These are phyloP conservation scores for Prinia subflava DNA, from an alignment of 2,113 vertebrate species.

Conservation along the genomic window DNA sequence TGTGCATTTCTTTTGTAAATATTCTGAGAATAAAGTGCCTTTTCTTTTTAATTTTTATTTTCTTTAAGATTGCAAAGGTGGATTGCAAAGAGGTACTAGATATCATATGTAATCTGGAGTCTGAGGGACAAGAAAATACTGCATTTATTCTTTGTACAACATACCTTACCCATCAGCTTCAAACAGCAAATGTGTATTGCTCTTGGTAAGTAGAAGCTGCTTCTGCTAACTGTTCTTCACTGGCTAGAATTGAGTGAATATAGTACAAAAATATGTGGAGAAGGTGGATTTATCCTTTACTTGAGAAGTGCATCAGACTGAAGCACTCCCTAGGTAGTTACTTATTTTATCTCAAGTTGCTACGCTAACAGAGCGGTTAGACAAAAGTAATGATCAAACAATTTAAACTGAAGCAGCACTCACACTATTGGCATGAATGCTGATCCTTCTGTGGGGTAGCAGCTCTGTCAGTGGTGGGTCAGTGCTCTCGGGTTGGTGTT, in stretches of 20 bases:
- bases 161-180: constrained; percentile 95
- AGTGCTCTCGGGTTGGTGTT: not conserved
- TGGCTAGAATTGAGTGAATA: not conserved
- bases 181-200: constrained; percentile 89
- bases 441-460: not conserved
- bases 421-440: not conserved
- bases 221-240: not conserved
- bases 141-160: constrained; percentile 97
- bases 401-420: not conserved
- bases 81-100: constrained; percentile 95
- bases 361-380: not conserved
- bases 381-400: not conserved
- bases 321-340: not conserved
- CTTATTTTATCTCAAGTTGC: not conserved
- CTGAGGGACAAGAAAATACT: constrained; percentile 92
- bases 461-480: not conserved
- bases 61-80: constrained; percentile 87
- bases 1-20: not conserved
- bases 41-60: not conserved
- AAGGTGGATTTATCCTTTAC: not conserved
- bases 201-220: constrained; percentile 86
- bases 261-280: not conserved
- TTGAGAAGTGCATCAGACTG: not conserved
- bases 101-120: constrained; percentile 94
- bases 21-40: not conserved